phyloP scores from a whole-genome alignment of 2,797 vertebrate genomes.

The Otus scops region DNA sequence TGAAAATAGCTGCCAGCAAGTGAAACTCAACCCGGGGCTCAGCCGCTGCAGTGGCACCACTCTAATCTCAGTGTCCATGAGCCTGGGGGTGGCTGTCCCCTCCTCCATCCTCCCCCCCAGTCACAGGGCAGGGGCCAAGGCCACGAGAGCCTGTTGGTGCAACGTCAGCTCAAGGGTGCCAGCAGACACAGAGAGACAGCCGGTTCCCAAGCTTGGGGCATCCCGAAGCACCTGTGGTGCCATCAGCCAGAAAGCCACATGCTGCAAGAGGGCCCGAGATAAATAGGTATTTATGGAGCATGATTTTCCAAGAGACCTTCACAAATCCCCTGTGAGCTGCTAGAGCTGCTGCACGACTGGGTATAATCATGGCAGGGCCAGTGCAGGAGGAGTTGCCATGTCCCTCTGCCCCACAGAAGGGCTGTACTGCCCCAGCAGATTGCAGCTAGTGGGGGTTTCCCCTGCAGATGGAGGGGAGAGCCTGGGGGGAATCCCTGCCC shows the following conservation, averaged over 20 bases:
- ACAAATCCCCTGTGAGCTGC: not conserved
- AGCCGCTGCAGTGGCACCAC: fast-evolving
- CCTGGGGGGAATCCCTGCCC: not conserved
- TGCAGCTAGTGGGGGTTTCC: fast-evolving
- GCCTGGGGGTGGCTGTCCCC: fast-evolving
- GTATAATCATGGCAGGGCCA: fast-evolving
- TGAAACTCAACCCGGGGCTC: not conserved
- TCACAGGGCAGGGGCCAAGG: fast-evolving
- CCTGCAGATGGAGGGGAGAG: not conserved
- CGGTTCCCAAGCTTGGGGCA: not conserved
- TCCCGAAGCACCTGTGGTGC: not conserved
- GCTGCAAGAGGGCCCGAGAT: not conserved
- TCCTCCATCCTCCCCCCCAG: fast-evolving
- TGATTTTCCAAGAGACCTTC: not conserved
- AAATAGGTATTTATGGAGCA: fast-evolving
- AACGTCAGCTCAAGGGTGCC: fast-evolving
- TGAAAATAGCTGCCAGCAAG: not conserved
- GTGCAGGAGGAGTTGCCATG: too few relatives aligned
- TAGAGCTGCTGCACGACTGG: fast-evolving
- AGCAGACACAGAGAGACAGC: not conserved
- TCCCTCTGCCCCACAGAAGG: too few relatives aligned
- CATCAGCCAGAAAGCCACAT: not conserved
- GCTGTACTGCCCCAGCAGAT: not conserved
- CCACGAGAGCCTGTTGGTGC: not conserved
- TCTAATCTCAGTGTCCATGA: fast-evolving